These are phyloP conservation scores for Macaria notata DNA, from an alignment of 2,888 invertebrate species.

Conservation along the genomic window DNA sequence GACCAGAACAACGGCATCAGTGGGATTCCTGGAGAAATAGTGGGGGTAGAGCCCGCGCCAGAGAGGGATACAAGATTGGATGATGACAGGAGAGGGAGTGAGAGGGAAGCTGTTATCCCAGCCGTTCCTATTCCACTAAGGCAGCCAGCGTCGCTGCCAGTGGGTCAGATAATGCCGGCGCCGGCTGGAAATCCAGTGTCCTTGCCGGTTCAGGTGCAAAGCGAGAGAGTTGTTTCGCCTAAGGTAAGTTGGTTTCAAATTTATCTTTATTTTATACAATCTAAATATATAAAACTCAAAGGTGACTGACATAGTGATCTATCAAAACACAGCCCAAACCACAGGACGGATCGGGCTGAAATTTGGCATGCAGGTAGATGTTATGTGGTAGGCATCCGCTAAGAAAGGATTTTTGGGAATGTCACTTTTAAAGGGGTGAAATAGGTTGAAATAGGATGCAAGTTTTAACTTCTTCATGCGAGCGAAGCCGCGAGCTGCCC, in stretches of 20 bases:
- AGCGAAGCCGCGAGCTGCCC: too few relatives aligned
- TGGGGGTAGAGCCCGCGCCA: conserved; percentile 83
- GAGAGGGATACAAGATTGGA: conserved; percentile 30
- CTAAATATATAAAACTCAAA: too few relatives aligned
- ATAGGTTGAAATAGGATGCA: too few relatives aligned
- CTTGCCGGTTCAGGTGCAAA: conserved; percentile 36
- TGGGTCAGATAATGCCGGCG: conserved; percentile 4
- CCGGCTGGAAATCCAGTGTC: conserved; percentile 30
- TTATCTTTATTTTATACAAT: too few relatives aligned
- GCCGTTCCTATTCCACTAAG: conserved; percentile 27
- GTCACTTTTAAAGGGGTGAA: too few relatives aligned
- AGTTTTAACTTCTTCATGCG: too few relatives aligned
- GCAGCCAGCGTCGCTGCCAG: conserved; percentile 22
- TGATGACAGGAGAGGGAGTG: conserved; percentile 33
- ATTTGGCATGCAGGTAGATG: too few relatives aligned
- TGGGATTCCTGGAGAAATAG: conserved; percentile 85
- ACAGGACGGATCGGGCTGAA: too few relatives aligned
- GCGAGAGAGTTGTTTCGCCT: conserved; percentile 48
- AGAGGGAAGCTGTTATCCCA: conserved; percentile 29
- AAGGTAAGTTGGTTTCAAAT: conserved; percentile 46
- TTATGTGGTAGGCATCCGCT: too few relatives aligned
- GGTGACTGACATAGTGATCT: too few relatives aligned
- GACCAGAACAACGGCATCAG: conserved; percentile 84
- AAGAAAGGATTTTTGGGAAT: too few relatives aligned
- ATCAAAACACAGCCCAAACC: too few relatives aligned